These are phyloP conservation scores for Syngnathus scovelli DNA, from an alignment of 2,113 vertebrate species.

Conservation along the genomic window DNA sequence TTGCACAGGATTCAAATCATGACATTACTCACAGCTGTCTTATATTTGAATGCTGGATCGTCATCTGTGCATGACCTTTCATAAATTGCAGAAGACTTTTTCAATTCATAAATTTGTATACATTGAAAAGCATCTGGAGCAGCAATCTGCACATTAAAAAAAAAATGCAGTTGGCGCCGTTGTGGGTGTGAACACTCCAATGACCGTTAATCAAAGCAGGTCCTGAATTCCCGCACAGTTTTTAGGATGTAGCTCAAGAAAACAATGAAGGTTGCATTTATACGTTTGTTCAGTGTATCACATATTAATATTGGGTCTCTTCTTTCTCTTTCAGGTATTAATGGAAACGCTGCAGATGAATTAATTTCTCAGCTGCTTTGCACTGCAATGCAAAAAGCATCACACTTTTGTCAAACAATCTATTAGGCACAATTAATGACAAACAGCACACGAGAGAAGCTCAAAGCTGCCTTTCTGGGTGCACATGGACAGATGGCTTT, in stretches of 20 bases:
- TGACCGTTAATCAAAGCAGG: background rate
- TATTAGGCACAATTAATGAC: slow-evolving; percentile 67
- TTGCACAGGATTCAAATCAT: slow-evolving; percentile 22
- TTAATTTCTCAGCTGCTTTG: slow-evolving; percentile 23
- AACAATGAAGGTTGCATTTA: too few species aligned
- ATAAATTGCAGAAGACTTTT: too few species aligned
- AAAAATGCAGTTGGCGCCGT: too few species aligned
- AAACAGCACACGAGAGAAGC: slow-evolving; percentile 67
- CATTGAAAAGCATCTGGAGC: too few species aligned
- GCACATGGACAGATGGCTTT: slow-evolving; percentile 66
- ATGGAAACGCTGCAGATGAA: slow-evolving; percentile 26
- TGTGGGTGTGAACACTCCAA: too few species aligned
- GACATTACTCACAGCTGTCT: slow-evolving; percentile 13
- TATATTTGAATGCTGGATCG: background rate
- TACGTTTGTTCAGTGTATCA: background rate
- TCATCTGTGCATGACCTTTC: background rate
- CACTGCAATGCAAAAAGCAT: slow-evolving; percentile 44
- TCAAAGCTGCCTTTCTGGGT: slow-evolving; percentile 73
- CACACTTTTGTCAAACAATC: slow-evolving; percentile 45
- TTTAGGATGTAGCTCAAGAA: background rate
- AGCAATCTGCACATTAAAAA: too few species aligned
- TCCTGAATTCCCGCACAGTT: background rate
- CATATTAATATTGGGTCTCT: slow-evolving; percentile 18
- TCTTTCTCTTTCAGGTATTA: slow-evolving; percentile 64
- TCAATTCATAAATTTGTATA: too few species aligned